Percentiles rank a stretch among this genome's conserved stretches.
These are phyloP conservation scores for Hypocryptadius cinnamomeus DNA, from an alignment of 2,113 vertebrate genomes.

Conservation along the genomic window DNA sequence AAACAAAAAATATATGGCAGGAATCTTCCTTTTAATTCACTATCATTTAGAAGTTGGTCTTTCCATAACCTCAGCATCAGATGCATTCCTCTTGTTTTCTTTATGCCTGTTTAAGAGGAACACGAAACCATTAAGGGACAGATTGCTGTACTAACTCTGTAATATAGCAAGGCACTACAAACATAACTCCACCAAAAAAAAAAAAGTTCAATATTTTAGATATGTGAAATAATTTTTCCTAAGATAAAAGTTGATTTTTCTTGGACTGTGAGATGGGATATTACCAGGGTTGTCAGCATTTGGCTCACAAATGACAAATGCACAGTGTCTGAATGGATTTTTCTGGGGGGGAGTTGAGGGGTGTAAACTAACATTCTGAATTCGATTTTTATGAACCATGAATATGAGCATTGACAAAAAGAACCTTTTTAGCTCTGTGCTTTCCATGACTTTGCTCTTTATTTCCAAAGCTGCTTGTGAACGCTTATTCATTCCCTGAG, in stretches of 20 bases:
- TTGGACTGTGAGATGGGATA: background rate
- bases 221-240: background rate
- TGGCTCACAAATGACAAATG: background rate
- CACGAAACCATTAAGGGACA: background rate
- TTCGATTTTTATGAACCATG: slow-evolving; percentile 5
- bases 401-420: background rate
- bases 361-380: background rate
- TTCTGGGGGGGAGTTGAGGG: too few species aligned
- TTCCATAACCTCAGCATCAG: background rate
- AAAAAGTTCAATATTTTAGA: background rate
- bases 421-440: background rate
- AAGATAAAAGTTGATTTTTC: background rate
- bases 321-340: background rate
- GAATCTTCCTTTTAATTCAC: background rate
- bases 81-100: background rate
- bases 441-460: background rate
- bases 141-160: background rate
- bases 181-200: background rate
- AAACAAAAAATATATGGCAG: background rate
- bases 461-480: background rate
- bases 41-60: background rate
- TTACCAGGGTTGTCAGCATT: background rate
- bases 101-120: background rate
- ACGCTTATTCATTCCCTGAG: background rate
- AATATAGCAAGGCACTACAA: background rate